Evolutionary conservation across 2,797 vertebrate genomes (phyloP).

Genomic region (Peromyscus nudipes): DNA sequence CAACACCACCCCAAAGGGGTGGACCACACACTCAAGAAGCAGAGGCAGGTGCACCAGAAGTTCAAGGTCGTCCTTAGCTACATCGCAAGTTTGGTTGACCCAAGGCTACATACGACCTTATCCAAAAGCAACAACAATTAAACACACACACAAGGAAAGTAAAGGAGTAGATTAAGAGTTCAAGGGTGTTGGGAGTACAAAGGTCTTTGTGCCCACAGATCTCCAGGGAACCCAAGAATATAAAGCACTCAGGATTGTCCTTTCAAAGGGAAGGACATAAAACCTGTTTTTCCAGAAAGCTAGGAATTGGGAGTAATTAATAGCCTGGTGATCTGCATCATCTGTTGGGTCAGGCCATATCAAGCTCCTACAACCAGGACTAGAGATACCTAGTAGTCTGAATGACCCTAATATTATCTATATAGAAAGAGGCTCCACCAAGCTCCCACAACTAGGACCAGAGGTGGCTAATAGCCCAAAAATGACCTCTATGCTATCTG

Average conservation of each 20-base stretch:
- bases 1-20: no score
- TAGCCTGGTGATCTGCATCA: no score
- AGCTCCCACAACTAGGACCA: background rate
- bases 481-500: background rate
- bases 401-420: background rate
- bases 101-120: background rate
- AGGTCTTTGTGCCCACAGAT: background rate
- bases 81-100: background rate
- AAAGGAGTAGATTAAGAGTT: background rate
- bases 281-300: background rate
- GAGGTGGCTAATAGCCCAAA: background rate
- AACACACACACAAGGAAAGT: background rate
- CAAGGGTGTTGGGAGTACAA: background rate
- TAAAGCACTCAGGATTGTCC: background rate
- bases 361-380: background rate
- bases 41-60: background rate
- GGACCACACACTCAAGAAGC: background rate
- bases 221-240: background rate
- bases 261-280: background rate
- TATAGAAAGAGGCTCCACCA: background rate
- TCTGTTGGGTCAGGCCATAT: background rate
- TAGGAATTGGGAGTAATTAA: background rate
- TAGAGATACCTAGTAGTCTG: background rate
- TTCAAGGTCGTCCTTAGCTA: background rate
- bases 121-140: background rate